Percentiles rank a stretch among this genome's conserved stretches.
These are phyloP conservation scores for Heliothis peltigera DNA, from an alignment of 2,888 invertebrate genomes.

Conservation along the genomic window DNA sequence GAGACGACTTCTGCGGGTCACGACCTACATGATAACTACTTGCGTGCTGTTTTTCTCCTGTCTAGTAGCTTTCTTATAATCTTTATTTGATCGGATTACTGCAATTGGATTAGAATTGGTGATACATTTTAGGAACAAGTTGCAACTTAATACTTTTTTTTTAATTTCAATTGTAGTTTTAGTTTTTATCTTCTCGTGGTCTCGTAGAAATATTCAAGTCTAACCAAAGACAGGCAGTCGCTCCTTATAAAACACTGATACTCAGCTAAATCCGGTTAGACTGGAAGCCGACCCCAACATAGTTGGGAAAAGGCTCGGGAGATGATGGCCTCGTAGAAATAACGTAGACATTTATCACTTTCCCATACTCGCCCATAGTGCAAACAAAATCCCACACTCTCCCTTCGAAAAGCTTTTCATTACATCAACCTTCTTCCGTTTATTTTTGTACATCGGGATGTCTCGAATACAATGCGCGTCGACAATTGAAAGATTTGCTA, in stretches of 20 bases:
- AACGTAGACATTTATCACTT: no score
- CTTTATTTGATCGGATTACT: slow-evolving; percentile 40
- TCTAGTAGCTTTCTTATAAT: slow-evolving; percentile 24
- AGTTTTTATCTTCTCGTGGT: no score
- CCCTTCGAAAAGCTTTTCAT: slow-evolving; percentile 1
- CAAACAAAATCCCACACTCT: neutral
- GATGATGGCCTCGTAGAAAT: no score
- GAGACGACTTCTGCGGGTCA: slow-evolving; percentile 47
- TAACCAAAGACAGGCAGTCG: no score
- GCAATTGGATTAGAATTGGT: neutral
- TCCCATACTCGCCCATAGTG: no score
- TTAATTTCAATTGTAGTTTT: no score
- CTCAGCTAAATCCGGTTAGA: no score
- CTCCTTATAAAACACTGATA: no score
- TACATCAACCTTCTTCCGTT: slow-evolving; percentile 5
- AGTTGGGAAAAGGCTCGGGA: no score
- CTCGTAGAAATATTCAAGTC: no score
- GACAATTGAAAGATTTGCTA: slow-evolving; percentile 65
- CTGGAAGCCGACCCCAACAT: no score
- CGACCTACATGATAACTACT: slow-evolving; percentile 58
- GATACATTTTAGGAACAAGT: slow-evolving; percentile 12
- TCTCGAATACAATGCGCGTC: slow-evolving; percentile 30
- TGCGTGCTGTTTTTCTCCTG: slow-evolving; percentile 36
- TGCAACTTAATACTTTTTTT: neutral
- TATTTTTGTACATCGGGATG: slow-evolving; percentile 28